Evolutionary conservation across 1,140 invertebrate species (phyloP).

Genomic region (Trichomalopsis sarcophagae): DNA sequence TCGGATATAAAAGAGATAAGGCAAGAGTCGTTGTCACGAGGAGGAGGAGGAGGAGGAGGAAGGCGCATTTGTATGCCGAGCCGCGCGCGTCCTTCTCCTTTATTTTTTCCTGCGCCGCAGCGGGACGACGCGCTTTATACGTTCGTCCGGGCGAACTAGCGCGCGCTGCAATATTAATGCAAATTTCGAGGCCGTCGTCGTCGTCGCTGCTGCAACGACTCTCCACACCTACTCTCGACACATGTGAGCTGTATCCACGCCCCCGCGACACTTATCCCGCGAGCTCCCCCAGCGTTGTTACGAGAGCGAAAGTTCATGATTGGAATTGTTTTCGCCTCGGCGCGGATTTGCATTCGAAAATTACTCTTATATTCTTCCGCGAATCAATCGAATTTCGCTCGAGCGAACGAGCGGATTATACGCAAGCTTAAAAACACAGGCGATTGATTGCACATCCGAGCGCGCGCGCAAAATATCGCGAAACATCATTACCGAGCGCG

Average conservation of each 20-base stretch:
- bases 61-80: not conserved
- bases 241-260: not conserved
- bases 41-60: not conserved
- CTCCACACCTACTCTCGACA: not conserved
- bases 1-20: not conserved
- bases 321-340: not conserved
- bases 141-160: not conserved
- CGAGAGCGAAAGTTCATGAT: not conserved
- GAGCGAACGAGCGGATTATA: too few relatives aligned
- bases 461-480: not conserved
- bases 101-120: not conserved
- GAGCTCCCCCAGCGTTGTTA: not conserved
- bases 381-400: too few relatives aligned
- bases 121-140: not conserved
- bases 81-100: not conserved
- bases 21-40: not conserved
- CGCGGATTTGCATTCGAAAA: not conserved
- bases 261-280: not conserved
- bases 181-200: slow-evolving; percentile 30
- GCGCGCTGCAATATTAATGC: slow-evolving; percentile 45
- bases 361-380: not conserved
- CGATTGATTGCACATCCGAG: too few relatives aligned
- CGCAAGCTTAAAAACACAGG: not conserved
- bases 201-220: not conserved
- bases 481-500: slow-evolving; percentile 1